Percentiles rank a stretch among this genome's conserved stretches.
Conservation (phyloP, 1,140 invertebrate genomes). For the Heliconius nattereri region DNA sequence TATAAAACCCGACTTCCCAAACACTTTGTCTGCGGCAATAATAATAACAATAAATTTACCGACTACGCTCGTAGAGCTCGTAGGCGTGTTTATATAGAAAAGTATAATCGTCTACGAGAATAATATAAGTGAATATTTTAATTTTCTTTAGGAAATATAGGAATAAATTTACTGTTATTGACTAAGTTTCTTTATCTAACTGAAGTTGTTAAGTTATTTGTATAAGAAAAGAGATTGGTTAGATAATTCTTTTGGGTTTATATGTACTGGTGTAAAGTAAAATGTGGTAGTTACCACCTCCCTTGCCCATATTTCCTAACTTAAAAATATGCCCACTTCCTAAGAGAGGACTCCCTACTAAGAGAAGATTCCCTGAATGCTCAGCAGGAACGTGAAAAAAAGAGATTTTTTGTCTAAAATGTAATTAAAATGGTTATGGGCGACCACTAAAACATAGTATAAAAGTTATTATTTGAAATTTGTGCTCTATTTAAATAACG, state of each 20-base stretch:
- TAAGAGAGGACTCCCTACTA: too few relatives aligned
- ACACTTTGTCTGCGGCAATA: constrained; percentile 66
- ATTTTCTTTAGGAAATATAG: not conserved
- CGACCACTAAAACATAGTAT: not conserved
- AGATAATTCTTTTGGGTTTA: not conserved
- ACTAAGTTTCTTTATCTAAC: constrained; percentile 15
- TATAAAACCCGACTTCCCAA: constrained; percentile 53
- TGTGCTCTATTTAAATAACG: constrained; percentile 43
- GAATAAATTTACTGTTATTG: not conserved
- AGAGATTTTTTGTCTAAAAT: too few relatives aligned
- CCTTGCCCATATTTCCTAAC: too few relatives aligned
- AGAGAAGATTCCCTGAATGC: too few relatives aligned
- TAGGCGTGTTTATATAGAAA: constrained; percentile 48
- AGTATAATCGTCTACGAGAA: constrained; percentile 21
- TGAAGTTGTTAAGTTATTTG: not conserved
- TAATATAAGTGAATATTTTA: not conserved
- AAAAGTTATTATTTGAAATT: not conserved
- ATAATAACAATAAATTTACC: constrained; percentile 73
- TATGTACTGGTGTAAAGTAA: not conserved
- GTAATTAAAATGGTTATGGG: too few relatives aligned
- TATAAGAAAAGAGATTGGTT: not conserved
- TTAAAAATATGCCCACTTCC: too few relatives aligned
- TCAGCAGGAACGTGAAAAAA: too few relatives aligned
- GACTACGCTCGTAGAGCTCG: constrained; percentile 36
- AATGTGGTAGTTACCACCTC: too few relatives aligned